phyloP scores from a whole-genome alignment of 2,888 invertebrate species.

The Scaptomyza reducta region DNA sequence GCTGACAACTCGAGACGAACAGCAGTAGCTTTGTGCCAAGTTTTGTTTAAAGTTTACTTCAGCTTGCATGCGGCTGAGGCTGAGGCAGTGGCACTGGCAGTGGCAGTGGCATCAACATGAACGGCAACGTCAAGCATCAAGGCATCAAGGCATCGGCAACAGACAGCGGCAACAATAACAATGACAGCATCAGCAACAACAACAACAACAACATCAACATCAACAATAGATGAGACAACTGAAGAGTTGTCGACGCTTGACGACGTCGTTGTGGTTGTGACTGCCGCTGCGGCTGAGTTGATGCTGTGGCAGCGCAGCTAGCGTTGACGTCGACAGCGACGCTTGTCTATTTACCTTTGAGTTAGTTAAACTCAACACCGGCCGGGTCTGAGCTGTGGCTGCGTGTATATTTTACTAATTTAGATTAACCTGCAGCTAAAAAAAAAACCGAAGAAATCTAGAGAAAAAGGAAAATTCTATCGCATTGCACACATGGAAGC shows the following conservation, averaged over 20 bases:
- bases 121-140: conserved; percentile 37
- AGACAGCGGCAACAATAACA: conserved; percentile 42
- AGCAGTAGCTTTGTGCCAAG: conserved; percentile 62
- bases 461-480: conserved; percentile 61
- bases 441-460: conserved; percentile 8
- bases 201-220: conserved; percentile 21
- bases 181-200: conserved; percentile 15
- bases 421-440: conserved; percentile 79
- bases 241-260: conserved; percentile 74
- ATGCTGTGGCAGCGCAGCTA: conserved; percentile 22
- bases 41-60: conserved; percentile 77
- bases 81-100: conserved; percentile 11
- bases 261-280: conserved; percentile 50
- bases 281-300: conserved; percentile 23
- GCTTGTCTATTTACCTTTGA: conserved; percentile 75
- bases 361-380: conserved; percentile 68
- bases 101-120: conserved; percentile 30
- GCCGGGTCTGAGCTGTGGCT: conserved; percentile 36
- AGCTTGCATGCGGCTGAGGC: conserved; percentile 38
- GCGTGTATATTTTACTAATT: conserved; percentile 79
- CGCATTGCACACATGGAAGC: conserved; percentile 78
- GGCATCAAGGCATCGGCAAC: conserved; percentile 41
- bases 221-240: conserved; percentile 45
- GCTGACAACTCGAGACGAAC: conserved; percentile 4
- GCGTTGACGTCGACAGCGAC: conserved; percentile 22